These are phyloP conservation scores for Siphonodentalium dalli DNA, from an alignment of 2,888 invertebrate genomes.

Conservation along the genomic window DNA sequence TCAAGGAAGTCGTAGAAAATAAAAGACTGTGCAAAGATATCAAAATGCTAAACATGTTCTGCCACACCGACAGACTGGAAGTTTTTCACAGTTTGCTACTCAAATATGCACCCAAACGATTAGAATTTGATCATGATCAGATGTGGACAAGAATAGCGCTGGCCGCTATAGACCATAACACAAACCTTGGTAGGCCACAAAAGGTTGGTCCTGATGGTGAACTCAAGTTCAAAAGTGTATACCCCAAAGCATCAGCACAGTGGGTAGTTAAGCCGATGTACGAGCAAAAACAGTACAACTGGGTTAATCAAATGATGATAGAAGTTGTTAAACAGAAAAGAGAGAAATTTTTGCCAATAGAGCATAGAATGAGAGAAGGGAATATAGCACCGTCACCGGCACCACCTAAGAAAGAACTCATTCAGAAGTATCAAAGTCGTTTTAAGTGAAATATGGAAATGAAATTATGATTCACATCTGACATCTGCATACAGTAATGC, in stretches of 20 bases:
- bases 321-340: conserved; percentile 7
- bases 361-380: neutral
- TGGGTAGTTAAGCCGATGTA: conserved; percentile 20
- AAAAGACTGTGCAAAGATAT: conserved; percentile 23
- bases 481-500: too few relatives aligned
- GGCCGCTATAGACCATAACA: conserved; percentile 23
- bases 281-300: conserved; percentile 11
- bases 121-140: conserved; percentile 18
- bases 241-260: conserved; percentile 8
- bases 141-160: conserved; percentile 20
- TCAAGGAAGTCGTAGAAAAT: conserved; percentile 16
- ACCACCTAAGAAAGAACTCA: conserved; percentile 9
- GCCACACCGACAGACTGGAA: conserved; percentile 27
- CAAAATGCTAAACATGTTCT: conserved; percentile 16
- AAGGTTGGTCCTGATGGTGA: conserved; percentile 2
- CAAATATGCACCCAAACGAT: conserved; percentile 26
- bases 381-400: conserved; percentile 14
- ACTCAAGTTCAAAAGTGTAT: conserved; percentile 1
- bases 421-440: conserved; percentile 1
- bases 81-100: conserved; percentile 23
- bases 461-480: too few relatives aligned
- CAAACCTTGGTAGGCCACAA: conserved; percentile 7
- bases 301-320: conserved; percentile 2
- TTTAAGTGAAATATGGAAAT: conserved; percentile 3
- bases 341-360: neutral